Base-by-base conservation (phyloP, 2,113 vertebrate genomes). In the Cyprinodon brontotheroides region DNA sequence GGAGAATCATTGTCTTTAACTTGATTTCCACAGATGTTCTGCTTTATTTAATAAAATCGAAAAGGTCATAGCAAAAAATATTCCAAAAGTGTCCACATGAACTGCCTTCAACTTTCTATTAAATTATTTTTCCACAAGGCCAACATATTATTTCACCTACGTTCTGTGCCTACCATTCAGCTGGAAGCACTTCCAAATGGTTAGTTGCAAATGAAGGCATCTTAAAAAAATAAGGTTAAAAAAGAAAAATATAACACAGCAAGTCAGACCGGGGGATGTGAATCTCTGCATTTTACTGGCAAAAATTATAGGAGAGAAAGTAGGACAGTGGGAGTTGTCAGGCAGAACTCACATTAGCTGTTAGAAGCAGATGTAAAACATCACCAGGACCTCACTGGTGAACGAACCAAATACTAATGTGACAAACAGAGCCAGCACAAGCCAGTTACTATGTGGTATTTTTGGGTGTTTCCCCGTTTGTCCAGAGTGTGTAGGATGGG, bases 261-360 rank as follows among this genome's bases (percentile, higher is more conserved):
- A 62, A 48, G 41, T 65, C 11, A 13, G 70, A 70, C 15, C 40
- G 0, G 1, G 61, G 57, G 60, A 76, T 67, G 37, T 45, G 39
- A 37, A 65, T 1, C 6, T 38, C 40, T 63, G 22, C 8, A 65
- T 38, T 9, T 0, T 70, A 4, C 37, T n/a, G 38, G 73, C 4
- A 0, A 62, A 81, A 60, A 48, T 64, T 64, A 62, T 39, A 14
- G 37, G 1, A 14, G 61, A 14, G 22, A 76, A 82, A 87, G 50
- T 70, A n/a, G 61, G 74, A 77, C 74, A 75, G 57, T 74, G 85
- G 86, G 89, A 74, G 87, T 80, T 78, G 84, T 74, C 81, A 22
- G 59, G 38, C 60, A 41, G 50, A 74, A 22, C 40, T 62, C 61
- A 38, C 12, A 57, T 36, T 20, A 29, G 65, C 47, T 79, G 61